These are phyloP conservation scores for Heliconius charithonia DNA, from an alignment of 2,888 invertebrate genomes.

Conservation along the genomic window DNA sequence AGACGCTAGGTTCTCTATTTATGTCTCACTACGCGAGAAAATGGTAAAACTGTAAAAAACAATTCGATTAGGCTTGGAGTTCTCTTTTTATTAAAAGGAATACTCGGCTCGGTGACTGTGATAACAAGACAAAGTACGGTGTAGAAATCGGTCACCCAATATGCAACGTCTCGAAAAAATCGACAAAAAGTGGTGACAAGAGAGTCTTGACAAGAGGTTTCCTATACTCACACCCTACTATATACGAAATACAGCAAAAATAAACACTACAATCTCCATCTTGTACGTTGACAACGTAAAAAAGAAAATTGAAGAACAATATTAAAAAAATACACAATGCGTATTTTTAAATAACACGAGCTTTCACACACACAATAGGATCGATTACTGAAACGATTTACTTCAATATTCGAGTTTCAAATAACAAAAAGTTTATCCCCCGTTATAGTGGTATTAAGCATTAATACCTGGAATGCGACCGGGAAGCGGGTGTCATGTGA, in stretches of 20 bases:
- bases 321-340: not conserved
- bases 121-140: too few relatives aligned
- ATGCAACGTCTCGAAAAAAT: not conserved
- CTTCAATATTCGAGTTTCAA: slow-evolving; percentile 1
- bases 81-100: too few relatives aligned
- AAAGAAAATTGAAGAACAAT: too few relatives aligned
- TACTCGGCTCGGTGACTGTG: too few relatives aligned
- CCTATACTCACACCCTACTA: not conserved
- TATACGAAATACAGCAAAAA: too few relatives aligned
- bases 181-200: not conserved
- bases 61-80: too few relatives aligned
- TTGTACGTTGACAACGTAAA: too few relatives aligned
- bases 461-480: slow-evolving; percentile 19
- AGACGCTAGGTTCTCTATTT: too few relatives aligned
- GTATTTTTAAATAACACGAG: not conserved
- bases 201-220: not conserved
- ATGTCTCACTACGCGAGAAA: too few relatives aligned
- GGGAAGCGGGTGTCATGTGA: slow-evolving; percentile 42
- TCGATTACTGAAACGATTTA: slow-evolving; percentile 14
- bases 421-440: slow-evolving; percentile 4
- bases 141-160: not conserved
- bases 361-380: not conserved
- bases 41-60: too few relatives aligned
- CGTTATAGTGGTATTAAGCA: not conserved
- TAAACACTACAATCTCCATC: too few relatives aligned